Conservation (phyloP, 2,797 vertebrate species). For the Sebastes cheni region DNA sequence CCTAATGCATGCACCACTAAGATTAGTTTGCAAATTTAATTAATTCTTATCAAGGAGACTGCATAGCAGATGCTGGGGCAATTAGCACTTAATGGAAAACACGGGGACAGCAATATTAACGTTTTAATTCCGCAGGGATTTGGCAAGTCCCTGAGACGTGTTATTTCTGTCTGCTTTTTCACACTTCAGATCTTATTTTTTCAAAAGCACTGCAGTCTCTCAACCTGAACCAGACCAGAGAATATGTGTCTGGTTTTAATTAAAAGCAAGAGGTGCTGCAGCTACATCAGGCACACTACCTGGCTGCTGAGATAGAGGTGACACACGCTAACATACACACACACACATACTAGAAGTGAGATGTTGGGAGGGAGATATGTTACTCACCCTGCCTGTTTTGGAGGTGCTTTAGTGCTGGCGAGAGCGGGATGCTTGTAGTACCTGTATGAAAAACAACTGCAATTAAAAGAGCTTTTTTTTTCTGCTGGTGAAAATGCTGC, state of each 20-base stretch:
- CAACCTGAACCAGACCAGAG: conserved; percentile 71
- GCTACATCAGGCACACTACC: conserved; percentile 40
- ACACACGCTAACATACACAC: conserved; percentile 4
- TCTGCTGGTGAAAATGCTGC: conserved; percentile 84
- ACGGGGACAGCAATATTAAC: conserved; percentile 80
- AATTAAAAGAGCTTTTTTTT: conserved; percentile 83
- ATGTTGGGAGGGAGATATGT: conserved; percentile 57
- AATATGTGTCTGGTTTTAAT: conserved; percentile 69
- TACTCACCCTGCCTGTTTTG: conserved; percentile 90
- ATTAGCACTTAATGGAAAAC: conserved; percentile 86
- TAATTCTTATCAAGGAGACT: conserved; percentile 87
- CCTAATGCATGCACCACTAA: conserved; percentile 79
- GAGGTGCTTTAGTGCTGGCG: conserved; percentile 87
- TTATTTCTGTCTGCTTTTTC: conserved; percentile 69
- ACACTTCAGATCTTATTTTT: conserved; percentile 73
- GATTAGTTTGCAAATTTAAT: conserved; percentile 87
- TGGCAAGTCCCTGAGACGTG: conserved; percentile 70
- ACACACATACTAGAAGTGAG: conserved; percentile 35
- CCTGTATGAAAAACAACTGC: conserved; percentile 88
- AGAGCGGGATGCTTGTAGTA: conserved; percentile 86
- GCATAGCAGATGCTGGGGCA: conserved; percentile 83
- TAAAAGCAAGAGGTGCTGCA: conserved; percentile 53
- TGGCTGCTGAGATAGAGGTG: conserved; percentile 50
- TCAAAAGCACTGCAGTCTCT: conserved; percentile 65
- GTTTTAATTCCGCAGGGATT: conserved; percentile 80